These are phyloP conservation scores for Nicator chloris DNA, from an alignment of 2,113 vertebrate genomes.

Conservation along the genomic window DNA sequence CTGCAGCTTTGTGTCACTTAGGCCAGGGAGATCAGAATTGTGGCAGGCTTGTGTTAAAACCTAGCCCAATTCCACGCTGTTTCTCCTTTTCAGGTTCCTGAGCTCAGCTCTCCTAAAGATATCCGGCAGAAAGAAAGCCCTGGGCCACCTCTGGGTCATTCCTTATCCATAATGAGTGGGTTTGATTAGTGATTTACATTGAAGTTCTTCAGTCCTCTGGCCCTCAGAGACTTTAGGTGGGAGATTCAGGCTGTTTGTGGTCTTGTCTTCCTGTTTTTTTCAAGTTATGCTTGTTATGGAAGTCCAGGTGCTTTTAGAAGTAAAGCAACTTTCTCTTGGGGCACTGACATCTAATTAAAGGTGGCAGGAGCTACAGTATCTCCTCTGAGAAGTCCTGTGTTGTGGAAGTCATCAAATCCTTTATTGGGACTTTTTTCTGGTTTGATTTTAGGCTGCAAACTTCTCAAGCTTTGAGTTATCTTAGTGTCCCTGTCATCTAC, in stretches of 20 bases:
- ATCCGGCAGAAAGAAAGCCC: background rate
- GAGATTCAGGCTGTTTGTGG: background rate
- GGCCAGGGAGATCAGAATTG: background rate
- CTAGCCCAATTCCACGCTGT: accelerated
- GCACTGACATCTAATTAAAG: background rate
- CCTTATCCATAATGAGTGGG: background rate
- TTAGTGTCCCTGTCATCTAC: background rate
- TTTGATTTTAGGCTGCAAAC: background rate
- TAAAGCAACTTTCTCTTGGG: background rate
- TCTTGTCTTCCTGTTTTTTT: background rate
- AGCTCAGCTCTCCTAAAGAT: background rate
- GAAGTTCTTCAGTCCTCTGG: background rate
- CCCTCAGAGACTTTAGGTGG: background rate
- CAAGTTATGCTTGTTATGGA: background rate
- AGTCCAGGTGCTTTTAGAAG: background rate
- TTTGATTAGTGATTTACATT: background rate
- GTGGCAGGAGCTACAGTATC: background rate
- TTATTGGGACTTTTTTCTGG: background rate
- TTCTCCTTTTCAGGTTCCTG: background rate
- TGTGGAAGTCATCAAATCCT: background rate
- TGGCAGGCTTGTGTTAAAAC: background rate
- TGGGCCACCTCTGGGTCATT: background rate
- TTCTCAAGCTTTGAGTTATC: background rate
- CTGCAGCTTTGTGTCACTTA: background rate
- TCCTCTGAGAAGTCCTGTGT: background rate